These are phyloP conservation scores for Napeogenes inachia DNA, from an alignment of 2,888 invertebrate species.

Conservation along the genomic window DNA sequence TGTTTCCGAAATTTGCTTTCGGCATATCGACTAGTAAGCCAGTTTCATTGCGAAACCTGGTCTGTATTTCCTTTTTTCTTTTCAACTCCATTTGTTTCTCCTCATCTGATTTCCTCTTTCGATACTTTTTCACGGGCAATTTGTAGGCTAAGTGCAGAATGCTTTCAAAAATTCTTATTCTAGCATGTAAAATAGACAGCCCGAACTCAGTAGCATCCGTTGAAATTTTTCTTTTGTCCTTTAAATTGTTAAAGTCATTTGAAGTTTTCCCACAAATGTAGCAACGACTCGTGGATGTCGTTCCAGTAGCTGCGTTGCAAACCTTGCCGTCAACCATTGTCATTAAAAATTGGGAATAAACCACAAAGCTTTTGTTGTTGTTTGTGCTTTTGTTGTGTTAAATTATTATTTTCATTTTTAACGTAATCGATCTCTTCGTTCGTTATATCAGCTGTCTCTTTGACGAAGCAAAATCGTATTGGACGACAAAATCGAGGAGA, in stretches of 20 bases:
- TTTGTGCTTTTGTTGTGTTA: background rate
- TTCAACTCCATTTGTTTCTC: conserved; percentile 26
- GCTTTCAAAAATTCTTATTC: conserved; percentile 30
- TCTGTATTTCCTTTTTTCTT: conserved; percentile 29
- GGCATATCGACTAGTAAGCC: conserved; percentile 42
- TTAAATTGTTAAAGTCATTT: conserved; percentile 40
- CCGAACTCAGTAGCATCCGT: conserved; percentile 35
- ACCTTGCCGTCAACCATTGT: conserved; percentile 44
- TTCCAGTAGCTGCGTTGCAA: conserved; percentile 43
- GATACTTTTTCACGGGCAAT: conserved; percentile 32
- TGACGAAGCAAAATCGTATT: conserved; percentile 29
- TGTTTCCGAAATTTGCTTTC: conserved; percentile 39
- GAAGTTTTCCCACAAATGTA: conserved; percentile 44
- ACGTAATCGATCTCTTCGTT: conserved; percentile 13
- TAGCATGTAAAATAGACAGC: conserved; percentile 39
- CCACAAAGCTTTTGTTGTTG: too few relatives aligned
- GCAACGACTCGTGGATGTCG: conserved; percentile 39
- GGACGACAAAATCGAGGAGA: conserved; percentile 37
- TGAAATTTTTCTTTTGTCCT: conserved; percentile 10
- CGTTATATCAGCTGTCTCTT: conserved; percentile 14
- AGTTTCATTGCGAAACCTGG: conserved; percentile 32
- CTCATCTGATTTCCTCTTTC: conserved; percentile 26
- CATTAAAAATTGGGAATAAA: background rate
- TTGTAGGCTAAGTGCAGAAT: conserved; percentile 31
- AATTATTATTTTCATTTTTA: conserved; percentile 2